Evolutionary conservation across 2,113 vertebrate genomes (phyloP).

Genomic region (Tautogolabrus adspersus): DNA sequence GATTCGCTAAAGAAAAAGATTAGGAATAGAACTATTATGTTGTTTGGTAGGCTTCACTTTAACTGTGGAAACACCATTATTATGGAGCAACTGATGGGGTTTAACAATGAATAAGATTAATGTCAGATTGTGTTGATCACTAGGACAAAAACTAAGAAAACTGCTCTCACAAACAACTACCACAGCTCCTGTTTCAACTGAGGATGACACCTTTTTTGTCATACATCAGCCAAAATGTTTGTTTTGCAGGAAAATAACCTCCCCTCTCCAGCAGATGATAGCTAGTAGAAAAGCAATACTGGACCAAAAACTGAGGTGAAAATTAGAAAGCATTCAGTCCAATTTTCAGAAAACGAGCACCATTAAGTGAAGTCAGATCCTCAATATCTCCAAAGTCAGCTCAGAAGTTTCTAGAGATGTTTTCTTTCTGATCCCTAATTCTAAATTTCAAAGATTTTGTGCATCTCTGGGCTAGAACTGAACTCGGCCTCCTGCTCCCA

Average conservation of each 20-base stretch:
- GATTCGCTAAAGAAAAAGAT: too few relatives aligned
- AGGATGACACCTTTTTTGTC: neutral
- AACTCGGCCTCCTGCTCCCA: constrained; percentile 41
- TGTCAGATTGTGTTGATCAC: too few relatives aligned
- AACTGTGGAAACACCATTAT: too few relatives aligned
- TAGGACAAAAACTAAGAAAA: too few relatives aligned
- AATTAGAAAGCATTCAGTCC: neutral
- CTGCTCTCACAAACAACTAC: too few relatives aligned
- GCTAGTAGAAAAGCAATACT: neutral
- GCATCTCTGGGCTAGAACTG: constrained; percentile 38
- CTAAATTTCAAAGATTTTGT: constrained; percentile 37
- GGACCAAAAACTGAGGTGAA: too few relatives aligned
- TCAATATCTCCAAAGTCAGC: neutral
- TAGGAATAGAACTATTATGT: too few relatives aligned
- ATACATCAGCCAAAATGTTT: neutral
- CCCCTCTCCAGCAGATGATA: neutral
- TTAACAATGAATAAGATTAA: too few relatives aligned
- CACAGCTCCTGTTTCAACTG: neutral
- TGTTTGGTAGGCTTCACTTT: too few relatives aligned
- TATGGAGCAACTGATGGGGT: too few relatives aligned
- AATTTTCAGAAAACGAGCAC: neutral
- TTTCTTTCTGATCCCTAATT: constrained; percentile 34
- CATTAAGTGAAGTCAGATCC: neutral
- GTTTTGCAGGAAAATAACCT: neutral
- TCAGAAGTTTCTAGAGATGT: constrained; percentile 32